Evolutionary conservation across 2,888 invertebrate genomes (phyloP), one percentile per base, ranked within the genome.

Genomic region (Caenorhabditis sinica): DNA sequence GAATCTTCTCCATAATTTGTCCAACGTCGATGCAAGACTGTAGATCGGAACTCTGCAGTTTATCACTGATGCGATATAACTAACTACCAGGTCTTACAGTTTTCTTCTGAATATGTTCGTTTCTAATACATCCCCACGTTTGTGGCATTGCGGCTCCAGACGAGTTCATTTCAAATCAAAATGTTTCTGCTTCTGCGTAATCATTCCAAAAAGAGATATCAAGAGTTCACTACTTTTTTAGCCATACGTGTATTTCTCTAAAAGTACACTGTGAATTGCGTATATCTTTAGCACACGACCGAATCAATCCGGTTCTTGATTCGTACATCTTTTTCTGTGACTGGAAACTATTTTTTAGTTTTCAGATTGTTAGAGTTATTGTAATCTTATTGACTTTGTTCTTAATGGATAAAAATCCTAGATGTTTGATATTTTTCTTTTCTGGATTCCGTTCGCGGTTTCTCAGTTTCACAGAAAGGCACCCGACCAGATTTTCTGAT

Each of bases 21-120:
- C 79, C 71, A 13, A 79, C 56, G 23, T 79, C 72, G 43, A 77
- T 77, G 69, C 61, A 63, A n/a, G 61, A 71, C 28, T 61, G 69
- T 11, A 45, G 20, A 28, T 75, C 75, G 25, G 23, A 28, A 25
- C 36, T 45, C 68, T 58, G 69, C 25, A 69, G 23, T 25, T 9
- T 11, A 9, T 15, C 6, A 3, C 17, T 45, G 1, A 15, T 45
- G 6, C 20, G 13, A 20, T 23, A 17, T 11, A 23, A n/a, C 15
- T 15, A 53, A 36, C 2, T 1, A 11, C 13, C 28, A 15, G 13
- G 5, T 20, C 56, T 33, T 23, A 69, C 69, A 40, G 56, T 56
- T 17, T 56, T 28, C 6, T 40, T 56, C 9, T 25, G 33, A 23
- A 1, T 69, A 5, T 40, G 40, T 2, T 43, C 56, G 11, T 36